Percentiles rank a stretch among this genome's conserved stretches.
These are phyloP conservation scores for Axis porcinus DNA, from an alignment of 2,113 vertebrate genomes.

Conservation along the genomic window DNA sequence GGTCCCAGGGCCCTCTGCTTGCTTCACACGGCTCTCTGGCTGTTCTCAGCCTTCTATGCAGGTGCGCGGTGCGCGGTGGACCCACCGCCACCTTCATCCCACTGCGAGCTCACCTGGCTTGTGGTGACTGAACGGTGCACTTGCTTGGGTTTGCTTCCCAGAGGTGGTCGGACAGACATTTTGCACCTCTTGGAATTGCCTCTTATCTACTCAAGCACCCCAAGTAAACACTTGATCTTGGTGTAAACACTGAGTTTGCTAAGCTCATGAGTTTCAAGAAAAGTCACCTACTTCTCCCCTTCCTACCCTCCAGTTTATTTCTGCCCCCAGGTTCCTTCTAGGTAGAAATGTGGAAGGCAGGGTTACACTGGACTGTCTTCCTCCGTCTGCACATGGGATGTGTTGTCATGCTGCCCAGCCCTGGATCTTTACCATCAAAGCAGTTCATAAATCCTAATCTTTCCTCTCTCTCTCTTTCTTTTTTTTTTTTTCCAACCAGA, in stretches of 20 bases:
- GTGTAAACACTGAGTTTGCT: not conserved
- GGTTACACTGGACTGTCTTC: not conserved
- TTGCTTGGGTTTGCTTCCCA: not conserved
- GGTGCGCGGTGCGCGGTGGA: not conserved
- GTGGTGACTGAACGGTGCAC: not conserved
- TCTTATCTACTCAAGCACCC: not conserved
- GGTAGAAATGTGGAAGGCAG: not conserved
- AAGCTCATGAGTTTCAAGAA: not conserved
- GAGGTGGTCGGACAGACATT: not conserved
- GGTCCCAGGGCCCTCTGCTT: not conserved
- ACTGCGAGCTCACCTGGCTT: not conserved
- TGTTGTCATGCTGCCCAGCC: not conserved
- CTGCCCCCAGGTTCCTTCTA: not conserved
- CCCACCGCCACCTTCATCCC: accelerated
- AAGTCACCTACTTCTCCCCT: not conserved
- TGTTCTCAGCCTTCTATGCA: not conserved
- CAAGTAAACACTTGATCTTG: not conserved
- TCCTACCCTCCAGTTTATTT: not conserved
- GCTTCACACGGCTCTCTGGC: not conserved
- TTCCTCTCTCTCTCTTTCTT: not conserved
- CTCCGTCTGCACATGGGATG: not conserved
- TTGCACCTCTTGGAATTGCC: not conserved
- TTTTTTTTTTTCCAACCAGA: not conserved
- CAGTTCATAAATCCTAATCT: no score
- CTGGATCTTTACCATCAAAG: not conserved